These are phyloP conservation scores for Diuraphis noxia DNA, from an alignment of 1,140 invertebrate species.

Conservation along the genomic window DNA sequence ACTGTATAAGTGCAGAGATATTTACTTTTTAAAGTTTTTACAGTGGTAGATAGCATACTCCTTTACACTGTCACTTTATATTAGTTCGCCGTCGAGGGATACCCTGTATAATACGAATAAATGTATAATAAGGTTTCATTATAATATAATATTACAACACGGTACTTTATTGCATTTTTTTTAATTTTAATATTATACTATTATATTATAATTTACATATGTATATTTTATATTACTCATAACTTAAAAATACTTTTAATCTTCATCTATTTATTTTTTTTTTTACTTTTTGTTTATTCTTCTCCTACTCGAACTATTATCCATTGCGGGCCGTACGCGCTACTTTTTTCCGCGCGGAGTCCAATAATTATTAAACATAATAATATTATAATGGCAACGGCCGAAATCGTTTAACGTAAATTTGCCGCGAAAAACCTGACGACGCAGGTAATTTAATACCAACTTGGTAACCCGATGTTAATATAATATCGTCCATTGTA, in stretches of 20 bases:
- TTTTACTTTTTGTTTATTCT: not conserved
- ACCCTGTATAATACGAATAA: not conserved
- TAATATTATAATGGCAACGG: not conserved
- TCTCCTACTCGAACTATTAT: not conserved
- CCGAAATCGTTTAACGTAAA: not conserved
- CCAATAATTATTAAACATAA: not conserved
- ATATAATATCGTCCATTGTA: not conserved
- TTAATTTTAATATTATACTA: no score
- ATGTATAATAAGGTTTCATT: not conserved
- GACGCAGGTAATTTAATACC: not conserved
- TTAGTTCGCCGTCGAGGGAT: not conserved
- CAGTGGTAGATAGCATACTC: not conserved
- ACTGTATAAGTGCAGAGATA: not conserved
- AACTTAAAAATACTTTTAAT: no score
- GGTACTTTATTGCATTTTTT: not conserved
- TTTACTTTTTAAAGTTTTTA: not conserved
- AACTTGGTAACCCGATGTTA: not conserved
- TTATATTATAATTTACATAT: no score
- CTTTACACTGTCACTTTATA: not conserved
- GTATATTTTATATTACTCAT: no score
- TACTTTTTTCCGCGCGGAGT: not conserved
- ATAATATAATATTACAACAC: not conserved
- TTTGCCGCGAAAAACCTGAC: not conserved
- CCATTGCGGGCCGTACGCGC: not conserved
- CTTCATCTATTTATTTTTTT: no score